Evolutionary conservation across 1,140 invertebrate species (phyloP).

Genomic region (Asbolus verrucosus): DNA sequence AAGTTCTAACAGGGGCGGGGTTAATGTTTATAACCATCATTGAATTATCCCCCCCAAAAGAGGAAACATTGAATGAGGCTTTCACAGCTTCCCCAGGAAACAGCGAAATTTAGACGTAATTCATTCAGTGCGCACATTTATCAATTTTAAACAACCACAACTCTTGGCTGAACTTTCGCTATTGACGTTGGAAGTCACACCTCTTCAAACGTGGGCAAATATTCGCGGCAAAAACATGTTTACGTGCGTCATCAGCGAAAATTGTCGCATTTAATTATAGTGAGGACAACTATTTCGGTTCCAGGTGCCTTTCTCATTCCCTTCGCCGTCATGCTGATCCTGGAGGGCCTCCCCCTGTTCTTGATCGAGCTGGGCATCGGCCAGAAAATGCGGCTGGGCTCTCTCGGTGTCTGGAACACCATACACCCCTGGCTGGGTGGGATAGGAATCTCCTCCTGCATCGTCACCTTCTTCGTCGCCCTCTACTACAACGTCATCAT

Average conservation of each 20-base stretch:
- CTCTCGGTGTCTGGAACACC: conserved; percentile 93
- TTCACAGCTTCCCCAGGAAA: too few species aligned
- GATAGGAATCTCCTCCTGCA: conserved; percentile 89
- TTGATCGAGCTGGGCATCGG: conserved; percentile 95
- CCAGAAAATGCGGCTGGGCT: conserved; percentile 88
- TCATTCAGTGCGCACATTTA: neutral
- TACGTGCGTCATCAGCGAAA: neutral
- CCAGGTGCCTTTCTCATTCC: conserved; percentile 96
- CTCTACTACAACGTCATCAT: conserved; percentile 99
- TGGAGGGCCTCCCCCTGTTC: conserved; percentile 94
- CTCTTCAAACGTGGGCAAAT: neutral
- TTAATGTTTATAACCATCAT: too few species aligned
- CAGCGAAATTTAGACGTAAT: too few species aligned
- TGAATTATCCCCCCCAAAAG: too few species aligned
- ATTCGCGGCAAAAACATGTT: neutral
- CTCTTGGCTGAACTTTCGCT: too few species aligned
- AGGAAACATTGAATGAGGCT: too few species aligned
- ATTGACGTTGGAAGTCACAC: too few species aligned
- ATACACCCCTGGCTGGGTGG: conserved; percentile 93
- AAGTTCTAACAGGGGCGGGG: too few species aligned
- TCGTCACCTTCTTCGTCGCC: conserved; percentile 92
- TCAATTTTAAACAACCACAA: neutral
- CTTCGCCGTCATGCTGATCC: conserved; percentile 93
- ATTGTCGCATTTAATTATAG: neutral
- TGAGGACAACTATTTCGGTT: conserved; percentile 55